Evolutionary conservation across 2,113 vertebrate genomes (phyloP).

Genomic region (Chamaea fasciata): DNA sequence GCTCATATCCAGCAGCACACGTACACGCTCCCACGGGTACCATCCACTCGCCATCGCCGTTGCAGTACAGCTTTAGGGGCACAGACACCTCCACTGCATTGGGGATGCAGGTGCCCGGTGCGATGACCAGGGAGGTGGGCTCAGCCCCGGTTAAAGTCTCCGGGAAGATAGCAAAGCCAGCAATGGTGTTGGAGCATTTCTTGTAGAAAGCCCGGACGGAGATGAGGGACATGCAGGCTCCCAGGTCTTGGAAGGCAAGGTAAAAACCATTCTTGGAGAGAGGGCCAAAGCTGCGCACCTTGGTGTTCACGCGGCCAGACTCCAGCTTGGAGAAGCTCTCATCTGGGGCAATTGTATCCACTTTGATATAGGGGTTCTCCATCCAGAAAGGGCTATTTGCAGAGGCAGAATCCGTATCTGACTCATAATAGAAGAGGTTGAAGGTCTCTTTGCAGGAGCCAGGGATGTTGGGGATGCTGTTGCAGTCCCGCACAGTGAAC

Average conservation of each 20-base stretch:
- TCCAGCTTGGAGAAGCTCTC: constrained; percentile 94
- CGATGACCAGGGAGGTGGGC: constrained; percentile 94
- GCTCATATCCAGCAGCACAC: constrained; percentile 88
- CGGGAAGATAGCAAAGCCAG: constrained; percentile 93
- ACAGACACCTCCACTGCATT: constrained; percentile 93
- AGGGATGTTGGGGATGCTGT: constrained; percentile 95
- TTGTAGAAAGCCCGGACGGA: constrained; percentile 96
- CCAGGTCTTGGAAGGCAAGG: constrained; percentile 96
- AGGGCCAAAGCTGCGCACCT: constrained; percentile 96
- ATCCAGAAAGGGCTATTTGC: constrained; percentile 96
- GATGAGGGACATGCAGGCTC: constrained; percentile 97
- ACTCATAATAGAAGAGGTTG: constrained; percentile 97
- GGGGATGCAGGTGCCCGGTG: constrained; percentile 90
- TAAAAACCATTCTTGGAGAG: constrained; percentile 97
- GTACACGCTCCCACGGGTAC: constrained; percentile 95
- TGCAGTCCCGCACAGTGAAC: constrained; percentile 95
- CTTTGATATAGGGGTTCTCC: constrained; percentile 98
- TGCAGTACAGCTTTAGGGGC: constrained; percentile 96
- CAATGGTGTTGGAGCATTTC: constrained; percentile 93
- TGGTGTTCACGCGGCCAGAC: constrained; percentile 90
- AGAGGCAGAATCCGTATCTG: constrained; percentile 91
- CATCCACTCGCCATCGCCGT: constrained; percentile 98
- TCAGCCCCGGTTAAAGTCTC: constrained; percentile 96
- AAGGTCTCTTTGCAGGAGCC: constrained; percentile 99
- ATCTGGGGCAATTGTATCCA: constrained; percentile 97